These are phyloP conservation scores for Drosophila tanythrix DNA, from an alignment of 2,888 invertebrate species.

Conservation along the genomic window DNA sequence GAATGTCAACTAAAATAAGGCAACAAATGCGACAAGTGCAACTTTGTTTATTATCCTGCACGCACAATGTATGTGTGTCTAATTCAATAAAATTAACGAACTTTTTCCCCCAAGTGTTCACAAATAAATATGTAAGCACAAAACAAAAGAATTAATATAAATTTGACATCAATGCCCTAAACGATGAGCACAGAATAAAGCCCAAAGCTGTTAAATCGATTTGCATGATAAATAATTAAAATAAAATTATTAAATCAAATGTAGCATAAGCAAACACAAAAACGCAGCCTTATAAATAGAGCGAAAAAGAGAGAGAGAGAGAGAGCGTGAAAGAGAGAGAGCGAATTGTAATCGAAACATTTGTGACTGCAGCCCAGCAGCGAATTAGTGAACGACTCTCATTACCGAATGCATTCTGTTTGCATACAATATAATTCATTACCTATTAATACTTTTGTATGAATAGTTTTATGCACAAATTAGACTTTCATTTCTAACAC, in stretches of 20 bases:
- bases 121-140: background rate
- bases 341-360: conserved; percentile 5
- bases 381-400: background rate
- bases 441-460: background rate
- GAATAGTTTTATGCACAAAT: background rate
- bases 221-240: conserved; percentile 31
- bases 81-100: background rate
- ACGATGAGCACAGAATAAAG: background rate
- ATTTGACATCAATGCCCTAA: background rate
- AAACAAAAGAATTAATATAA: background rate
- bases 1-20: background rate
- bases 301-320: background rate
- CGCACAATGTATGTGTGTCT: background rate
- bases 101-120: background rate
- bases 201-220: conserved; percentile 15
- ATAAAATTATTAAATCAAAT: conserved; percentile 33
- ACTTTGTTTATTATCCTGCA: background rate
- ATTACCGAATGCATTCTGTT: background rate
- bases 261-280: conserved; percentile 17
- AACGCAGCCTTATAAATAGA: background rate
- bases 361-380: background rate
- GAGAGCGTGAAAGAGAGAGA: background rate
- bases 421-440: background rate
- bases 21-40: background rate
- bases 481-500: background rate